phyloP scores from a whole-genome alignment of 2,888 invertebrate species.

The Pyrochroa serraticornis region DNA sequence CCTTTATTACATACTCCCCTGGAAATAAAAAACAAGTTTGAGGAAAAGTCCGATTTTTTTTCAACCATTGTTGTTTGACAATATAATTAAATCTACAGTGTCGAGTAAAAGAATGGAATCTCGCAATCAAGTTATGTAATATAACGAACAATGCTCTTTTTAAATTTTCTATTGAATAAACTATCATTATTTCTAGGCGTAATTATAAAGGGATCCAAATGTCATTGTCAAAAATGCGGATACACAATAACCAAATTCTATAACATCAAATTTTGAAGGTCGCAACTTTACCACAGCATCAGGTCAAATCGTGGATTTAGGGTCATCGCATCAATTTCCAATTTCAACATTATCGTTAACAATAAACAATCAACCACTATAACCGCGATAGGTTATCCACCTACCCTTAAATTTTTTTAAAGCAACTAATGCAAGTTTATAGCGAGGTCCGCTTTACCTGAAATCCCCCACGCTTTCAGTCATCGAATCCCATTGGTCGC shows the following conservation, averaged over 20 bases:
- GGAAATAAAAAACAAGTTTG: slow-evolving; percentile 38
- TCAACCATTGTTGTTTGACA: neutral
- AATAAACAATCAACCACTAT: no score
- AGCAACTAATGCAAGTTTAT: no score
- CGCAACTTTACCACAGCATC: neutral
- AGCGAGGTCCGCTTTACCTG: no score
- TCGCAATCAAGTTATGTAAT: slow-evolving; percentile 3
- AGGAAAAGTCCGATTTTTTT: slow-evolving; percentile 1
- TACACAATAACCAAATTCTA: neutral
- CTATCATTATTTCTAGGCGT: slow-evolving; percentile 9
- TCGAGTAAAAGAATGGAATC: neutral
- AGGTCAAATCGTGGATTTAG: slow-evolving; percentile 1
- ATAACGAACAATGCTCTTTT: slow-evolving; percentile 3
- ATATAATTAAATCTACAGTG: neutral
- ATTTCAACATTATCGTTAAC: neutral
- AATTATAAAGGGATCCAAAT: slow-evolving; percentile 19
- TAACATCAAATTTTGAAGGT: slow-evolving; percentile 5
- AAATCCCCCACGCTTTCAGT: no score
- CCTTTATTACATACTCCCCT: slow-evolving; percentile 69
- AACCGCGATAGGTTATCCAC: no score
- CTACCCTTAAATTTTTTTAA: no score
- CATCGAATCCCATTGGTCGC: no score
- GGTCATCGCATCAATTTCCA: neutral
- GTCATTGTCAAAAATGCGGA: slow-evolving; percentile 16
- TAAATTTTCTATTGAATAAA: slow-evolving; percentile 5